These are phyloP conservation scores for Hydrolagus affinis DNA, from an alignment of 2,113 vertebrate genomes.

Conservation along the genomic window DNA sequence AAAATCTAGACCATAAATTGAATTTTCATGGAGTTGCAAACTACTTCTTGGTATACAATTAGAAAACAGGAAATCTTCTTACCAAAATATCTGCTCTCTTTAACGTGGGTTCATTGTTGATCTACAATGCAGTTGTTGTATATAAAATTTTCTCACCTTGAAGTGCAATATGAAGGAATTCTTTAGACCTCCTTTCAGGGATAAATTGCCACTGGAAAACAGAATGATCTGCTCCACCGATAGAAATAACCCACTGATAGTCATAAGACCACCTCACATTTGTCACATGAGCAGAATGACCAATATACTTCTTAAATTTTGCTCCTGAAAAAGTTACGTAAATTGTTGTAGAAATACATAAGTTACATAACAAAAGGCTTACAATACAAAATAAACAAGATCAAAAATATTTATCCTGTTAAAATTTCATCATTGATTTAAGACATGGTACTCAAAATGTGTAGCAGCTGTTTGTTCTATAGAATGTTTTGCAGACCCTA, in stretches of 20 bases:
- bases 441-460: neutral
- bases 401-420: neutral
- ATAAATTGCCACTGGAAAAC: constrained; percentile 98
- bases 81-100: too few species aligned
- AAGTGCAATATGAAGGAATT: constrained; percentile 80
- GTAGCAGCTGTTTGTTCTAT: constrained; percentile 34
- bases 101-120: too few species aligned
- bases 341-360: neutral
- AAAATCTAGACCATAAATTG: too few species aligned
- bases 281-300: constrained; percentile 93
- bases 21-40: too few species aligned
- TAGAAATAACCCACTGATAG: constrained; percentile 94
- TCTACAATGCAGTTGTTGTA: neutral
- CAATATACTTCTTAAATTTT: constrained; percentile 94
- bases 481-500: constrained; percentile 86
- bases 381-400: neutral
- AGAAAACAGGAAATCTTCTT: too few species aligned
- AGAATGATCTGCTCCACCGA: constrained; percentile 93
- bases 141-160: constrained; percentile 62
- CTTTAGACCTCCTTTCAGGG: constrained; percentile 87
- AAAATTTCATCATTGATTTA: too few species aligned
- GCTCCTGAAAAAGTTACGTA: constrained; percentile 69
- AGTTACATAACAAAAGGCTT: neutral
- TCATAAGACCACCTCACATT: constrained; percentile 95
- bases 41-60: too few species aligned